Evolutionary conservation across 2,113 vertebrate genomes (phyloP).

Genomic region (Passer montanus): DNA sequence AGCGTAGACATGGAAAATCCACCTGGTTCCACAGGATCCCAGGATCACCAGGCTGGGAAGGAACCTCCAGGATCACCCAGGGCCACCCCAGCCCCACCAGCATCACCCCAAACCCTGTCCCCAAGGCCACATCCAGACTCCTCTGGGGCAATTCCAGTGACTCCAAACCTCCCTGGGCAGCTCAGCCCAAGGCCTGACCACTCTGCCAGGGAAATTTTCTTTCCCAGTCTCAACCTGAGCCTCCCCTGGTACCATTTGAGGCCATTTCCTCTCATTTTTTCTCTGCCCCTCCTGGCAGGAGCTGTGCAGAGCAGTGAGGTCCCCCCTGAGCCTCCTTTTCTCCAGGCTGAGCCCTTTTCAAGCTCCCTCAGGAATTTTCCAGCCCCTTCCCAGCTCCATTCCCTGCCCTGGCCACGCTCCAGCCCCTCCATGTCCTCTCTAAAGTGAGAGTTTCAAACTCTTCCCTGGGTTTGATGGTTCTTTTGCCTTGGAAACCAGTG

Average conservation of each 20-base stretch:
- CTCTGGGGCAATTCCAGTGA: not conserved
- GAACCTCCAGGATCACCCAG: rapidly evolving
- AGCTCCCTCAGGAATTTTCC: not conserved
- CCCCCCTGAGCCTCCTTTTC: not conserved
- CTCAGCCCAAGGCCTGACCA: not conserved
- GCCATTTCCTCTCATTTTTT: not conserved
- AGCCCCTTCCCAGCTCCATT: not conserved
- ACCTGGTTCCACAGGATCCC: not conserved
- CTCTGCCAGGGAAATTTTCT: not conserved
- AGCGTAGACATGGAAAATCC: rapidly evolving
- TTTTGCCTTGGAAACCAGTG: not conserved
- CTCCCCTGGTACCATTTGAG: not conserved
- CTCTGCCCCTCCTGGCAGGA: not conserved
- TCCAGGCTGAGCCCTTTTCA: not conserved
- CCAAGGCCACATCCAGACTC: too few relatives aligned
- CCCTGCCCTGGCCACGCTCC: not conserved
- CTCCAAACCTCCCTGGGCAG: not conserved
- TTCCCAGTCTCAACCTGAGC: too few relatives aligned
- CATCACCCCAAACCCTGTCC: not conserved
- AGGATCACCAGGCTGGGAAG: not conserved
- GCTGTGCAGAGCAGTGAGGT: rapidly evolving
- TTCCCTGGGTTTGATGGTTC: not conserved
- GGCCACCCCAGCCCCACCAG: not conserved
- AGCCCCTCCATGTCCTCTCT: not conserved
- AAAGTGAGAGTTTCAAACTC: not conserved